phyloP scores from a whole-genome alignment of 2,888 invertebrate species.

The Tenthredo mesomela region DNA sequence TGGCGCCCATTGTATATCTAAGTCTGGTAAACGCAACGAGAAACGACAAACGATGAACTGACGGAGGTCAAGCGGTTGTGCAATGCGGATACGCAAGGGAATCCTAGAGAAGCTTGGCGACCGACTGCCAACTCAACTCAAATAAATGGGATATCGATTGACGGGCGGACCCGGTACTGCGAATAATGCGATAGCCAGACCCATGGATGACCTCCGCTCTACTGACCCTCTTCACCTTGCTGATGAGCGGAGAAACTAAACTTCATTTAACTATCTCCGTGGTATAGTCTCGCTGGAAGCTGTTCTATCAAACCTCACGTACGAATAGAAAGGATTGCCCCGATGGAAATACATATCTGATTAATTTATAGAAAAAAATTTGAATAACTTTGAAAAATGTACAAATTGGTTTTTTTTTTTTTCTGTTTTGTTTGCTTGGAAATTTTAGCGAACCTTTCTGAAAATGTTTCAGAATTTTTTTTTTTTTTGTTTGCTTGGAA shows the following conservation, averaged over 20 bases:
- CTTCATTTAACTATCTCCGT: conserved; percentile 25
- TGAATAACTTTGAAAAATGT: too few species aligned
- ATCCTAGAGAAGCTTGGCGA: conserved; percentile 35
- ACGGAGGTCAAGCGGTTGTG: conserved; percentile 3
- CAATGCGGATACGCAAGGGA: conserved; percentile 29
- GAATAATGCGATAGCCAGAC: conserved; percentile 30
- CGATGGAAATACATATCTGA: background rate
- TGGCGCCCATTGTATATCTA: background rate
- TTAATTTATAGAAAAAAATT: background rate
- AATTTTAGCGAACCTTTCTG: too few species aligned
- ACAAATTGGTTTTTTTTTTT: too few species aligned
- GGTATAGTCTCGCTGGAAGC: background rate
- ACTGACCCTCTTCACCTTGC: conserved; percentile 42
- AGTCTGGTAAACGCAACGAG: background rate
- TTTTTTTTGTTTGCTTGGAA: too few species aligned
- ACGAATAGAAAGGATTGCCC: background rate
- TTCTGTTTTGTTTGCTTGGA: too few species aligned
- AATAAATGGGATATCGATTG: conserved; percentile 53
- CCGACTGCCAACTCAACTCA: conserved; percentile 46
- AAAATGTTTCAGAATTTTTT: too few species aligned
- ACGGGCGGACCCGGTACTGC: conserved; percentile 35
- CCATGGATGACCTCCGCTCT: conserved; percentile 35
- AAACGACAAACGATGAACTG: background rate
- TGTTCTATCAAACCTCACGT: background rate
- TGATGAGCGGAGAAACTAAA: background rate